phyloP scores from a whole-genome alignment of 2,888 invertebrate genomes.

The Thymelicus sylvestris region DNA sequence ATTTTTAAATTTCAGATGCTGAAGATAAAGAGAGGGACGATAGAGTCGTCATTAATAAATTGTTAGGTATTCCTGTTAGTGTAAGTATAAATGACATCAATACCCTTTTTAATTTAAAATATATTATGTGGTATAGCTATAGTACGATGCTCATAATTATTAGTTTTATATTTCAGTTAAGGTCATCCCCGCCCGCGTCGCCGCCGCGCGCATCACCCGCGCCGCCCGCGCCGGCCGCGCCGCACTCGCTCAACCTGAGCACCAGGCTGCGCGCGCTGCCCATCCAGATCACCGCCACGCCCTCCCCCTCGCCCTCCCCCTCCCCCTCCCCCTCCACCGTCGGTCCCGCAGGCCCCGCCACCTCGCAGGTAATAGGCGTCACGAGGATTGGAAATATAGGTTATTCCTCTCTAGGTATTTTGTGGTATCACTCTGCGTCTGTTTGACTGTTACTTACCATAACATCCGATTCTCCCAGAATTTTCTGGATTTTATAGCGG shows the following conservation, averaged over 20 bases:
- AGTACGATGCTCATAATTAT: background rate
- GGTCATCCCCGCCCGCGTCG: slow-evolving; percentile 66
- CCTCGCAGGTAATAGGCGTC: slow-evolving; percentile 74
- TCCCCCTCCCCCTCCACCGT: slow-evolving; percentile 78
- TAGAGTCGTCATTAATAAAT: slow-evolving; percentile 67
- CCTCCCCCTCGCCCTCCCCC: slow-evolving; percentile 76
- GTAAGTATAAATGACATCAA: slow-evolving; percentile 58
- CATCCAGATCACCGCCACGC: slow-evolving; percentile 75
- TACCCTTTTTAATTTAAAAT: no score
- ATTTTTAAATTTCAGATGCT: slow-evolving; percentile 58
- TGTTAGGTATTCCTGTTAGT: slow-evolving; percentile 77
- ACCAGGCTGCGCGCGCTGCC: slow-evolving; percentile 77
- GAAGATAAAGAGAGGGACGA: slow-evolving; percentile 72
- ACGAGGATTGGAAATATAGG: slow-evolving; percentile 21
- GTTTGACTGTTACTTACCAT: no score
- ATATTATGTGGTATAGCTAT: background rate
- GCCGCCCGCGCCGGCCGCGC: slow-evolving; percentile 66
- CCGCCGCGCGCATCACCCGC: slow-evolving; percentile 53
- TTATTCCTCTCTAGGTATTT: no score
- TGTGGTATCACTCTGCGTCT: no score
- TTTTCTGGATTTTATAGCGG: no score
- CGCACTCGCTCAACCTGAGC: slow-evolving; percentile 73
- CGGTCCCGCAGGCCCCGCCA: slow-evolving; percentile 77
- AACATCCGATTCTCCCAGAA: no score
- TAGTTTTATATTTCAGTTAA: slow-evolving; percentile 60